Conservation (phyloP, 2,888 invertebrate genomes). For the Metallyticus violacea region DNA sequence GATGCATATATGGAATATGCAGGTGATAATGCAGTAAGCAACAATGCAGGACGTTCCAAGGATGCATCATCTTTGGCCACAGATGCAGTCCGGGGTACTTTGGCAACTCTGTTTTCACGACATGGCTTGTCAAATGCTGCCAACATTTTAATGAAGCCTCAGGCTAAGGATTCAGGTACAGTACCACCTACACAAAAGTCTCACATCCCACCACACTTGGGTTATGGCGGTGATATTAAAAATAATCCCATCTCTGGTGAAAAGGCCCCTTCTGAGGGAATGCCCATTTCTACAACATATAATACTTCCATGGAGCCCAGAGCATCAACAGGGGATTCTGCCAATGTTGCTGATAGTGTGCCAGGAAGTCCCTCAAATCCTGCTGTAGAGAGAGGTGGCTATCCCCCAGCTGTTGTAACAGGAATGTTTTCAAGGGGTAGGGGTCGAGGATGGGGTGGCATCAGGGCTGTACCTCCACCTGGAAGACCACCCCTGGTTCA, state of each 20-base stretch:
- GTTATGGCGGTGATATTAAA: constrained; percentile 17
- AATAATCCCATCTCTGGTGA: not conserved
- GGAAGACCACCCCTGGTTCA: not conserved
- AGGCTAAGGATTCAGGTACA: constrained; percentile 18
- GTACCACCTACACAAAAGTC: constrained; percentile 7
- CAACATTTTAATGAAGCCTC: constrained; percentile 20
- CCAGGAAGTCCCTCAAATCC: not conserved
- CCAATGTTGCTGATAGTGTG: not conserved
- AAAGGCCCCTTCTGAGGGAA: constrained; percentile 4
- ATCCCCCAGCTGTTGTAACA: constrained; percentile 15
- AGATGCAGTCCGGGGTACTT: constrained; percentile 50
- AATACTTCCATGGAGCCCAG: not conserved
- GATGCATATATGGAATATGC: constrained; percentile 50
- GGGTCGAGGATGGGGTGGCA: constrained; percentile 8
- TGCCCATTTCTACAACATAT: constrained; percentile 18
- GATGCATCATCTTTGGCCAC: constrained; percentile 46
- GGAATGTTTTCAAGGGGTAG: constrained; percentile 1
- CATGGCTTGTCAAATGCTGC: constrained; percentile 45
- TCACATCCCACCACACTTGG: not conserved
- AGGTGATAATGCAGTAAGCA: constrained; percentile 49
- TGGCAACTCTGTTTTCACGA: constrained; percentile 51
- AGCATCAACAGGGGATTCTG: not conserved
- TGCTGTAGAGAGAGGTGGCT: not conserved
- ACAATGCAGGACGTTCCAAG: constrained; percentile 35
- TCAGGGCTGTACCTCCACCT: not conserved